Conservation (phyloP, 2,888 invertebrate genomes). For the Malthinus seriepunctatus region DNA sequence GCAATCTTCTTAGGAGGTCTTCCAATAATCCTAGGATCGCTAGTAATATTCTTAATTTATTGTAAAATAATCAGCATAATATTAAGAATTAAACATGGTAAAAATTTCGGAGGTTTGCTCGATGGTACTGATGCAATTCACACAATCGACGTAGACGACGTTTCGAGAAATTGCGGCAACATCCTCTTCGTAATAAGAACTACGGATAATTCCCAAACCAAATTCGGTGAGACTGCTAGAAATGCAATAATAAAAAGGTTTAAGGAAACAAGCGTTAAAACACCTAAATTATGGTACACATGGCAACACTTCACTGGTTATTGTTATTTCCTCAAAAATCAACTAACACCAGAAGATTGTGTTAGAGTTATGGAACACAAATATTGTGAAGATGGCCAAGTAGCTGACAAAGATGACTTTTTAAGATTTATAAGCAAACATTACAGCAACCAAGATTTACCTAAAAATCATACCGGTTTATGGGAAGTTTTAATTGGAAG, state of each 20-base stretch:
- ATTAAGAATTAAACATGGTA: not conserved
- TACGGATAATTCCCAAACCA: not conserved
- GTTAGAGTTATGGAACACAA: constrained; percentile 3
- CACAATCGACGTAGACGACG: not conserved
- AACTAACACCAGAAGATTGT: not conserved
- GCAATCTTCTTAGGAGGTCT: not conserved
- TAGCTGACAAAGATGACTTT: not conserved
- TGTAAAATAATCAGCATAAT: constrained; percentile 2
- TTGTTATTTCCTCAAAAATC: not conserved
- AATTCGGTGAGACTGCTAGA: not conserved
- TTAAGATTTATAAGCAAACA: not conserved
- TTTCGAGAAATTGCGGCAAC: not conserved
- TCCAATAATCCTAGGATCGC: not conserved
- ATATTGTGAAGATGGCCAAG: not conserved
- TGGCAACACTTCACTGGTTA: constrained; percentile 2
- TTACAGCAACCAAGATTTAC: not conserved
- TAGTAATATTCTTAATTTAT: constrained; percentile 2
- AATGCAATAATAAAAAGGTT: constrained; percentile 1
- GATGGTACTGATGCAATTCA: constrained; percentile 2
- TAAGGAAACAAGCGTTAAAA: not conserved
- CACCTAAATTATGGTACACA: not conserved
- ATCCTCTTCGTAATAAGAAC: not conserved
- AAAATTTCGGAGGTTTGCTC: not conserved
- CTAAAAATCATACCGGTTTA: not conserved
- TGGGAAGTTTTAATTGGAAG: constrained; percentile 1